Conservation (phyloP, 2,888 invertebrate genomes). For the Rotaria socialis region DNA sequence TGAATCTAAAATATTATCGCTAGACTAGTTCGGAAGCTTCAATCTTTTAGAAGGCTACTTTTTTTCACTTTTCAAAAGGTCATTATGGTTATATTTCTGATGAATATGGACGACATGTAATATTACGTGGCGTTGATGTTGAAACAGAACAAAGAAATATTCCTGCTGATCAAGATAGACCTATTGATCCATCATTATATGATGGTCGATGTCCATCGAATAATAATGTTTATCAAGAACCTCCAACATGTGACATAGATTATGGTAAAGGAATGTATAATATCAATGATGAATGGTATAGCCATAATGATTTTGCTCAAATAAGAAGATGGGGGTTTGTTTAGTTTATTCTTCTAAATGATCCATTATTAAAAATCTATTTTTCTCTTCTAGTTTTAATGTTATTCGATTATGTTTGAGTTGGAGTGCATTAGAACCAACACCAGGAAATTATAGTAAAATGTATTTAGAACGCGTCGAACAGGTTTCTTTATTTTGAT, state of each 20-base stretch:
- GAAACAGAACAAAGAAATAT: constrained; percentile 33
- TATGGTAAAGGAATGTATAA: constrained; percentile 34
- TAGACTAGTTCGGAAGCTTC: neutral
- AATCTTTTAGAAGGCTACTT: neutral
- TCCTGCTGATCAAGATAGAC: constrained; percentile 26
- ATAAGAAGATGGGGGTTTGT: constrained; percentile 32
- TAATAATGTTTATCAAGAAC: neutral
- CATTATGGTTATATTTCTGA: constrained; percentile 25
- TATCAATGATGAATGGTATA: constrained; percentile 15
- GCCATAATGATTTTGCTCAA: constrained; percentile 34
- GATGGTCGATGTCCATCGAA: neutral
- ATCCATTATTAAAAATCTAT: neutral
- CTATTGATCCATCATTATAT: constrained; percentile 7
- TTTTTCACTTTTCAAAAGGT: neutral
- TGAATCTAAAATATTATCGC: neutral
- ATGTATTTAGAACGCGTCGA: constrained; percentile 20
- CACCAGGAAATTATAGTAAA: constrained; percentile 28
- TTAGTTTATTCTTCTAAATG: neutral
- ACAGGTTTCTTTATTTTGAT: neutral
- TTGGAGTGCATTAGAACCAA: constrained; percentile 35
- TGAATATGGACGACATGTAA: neutral
- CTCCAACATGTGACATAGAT: neutral
- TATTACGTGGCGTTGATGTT: constrained; percentile 32
- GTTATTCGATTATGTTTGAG: constrained; percentile 31
- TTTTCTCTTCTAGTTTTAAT: neutral